Percentiles rank a stretch among this genome's conserved stretches.
These are phyloP conservation scores for Dendrocincla tyrannina DNA, from an alignment of 2,797 vertebrate species.

Conservation along the genomic window DNA sequence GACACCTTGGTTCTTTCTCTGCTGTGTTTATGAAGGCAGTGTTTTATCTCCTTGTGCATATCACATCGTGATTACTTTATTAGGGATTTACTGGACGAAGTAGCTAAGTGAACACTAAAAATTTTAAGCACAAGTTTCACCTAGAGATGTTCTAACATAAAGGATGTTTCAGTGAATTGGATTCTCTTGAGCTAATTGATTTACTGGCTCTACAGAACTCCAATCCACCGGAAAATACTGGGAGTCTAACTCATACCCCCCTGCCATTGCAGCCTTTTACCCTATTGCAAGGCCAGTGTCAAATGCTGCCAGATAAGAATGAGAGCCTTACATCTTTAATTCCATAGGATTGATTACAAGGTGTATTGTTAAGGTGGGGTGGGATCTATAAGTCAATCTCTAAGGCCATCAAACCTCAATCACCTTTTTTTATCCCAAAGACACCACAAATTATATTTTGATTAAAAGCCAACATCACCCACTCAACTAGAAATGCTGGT, in stretches of 20 bases:
- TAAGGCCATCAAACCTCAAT: background rate
- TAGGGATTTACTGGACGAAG: background rate
- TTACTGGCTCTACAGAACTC: background rate
- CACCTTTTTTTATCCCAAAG: background rate
- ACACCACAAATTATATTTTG: background rate
- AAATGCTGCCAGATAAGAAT: background rate
- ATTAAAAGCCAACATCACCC: background rate
- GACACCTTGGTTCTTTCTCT: background rate
- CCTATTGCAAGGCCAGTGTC: background rate
- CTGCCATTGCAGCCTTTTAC: background rate
- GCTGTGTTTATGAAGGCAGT: background rate
- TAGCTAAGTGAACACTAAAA: background rate
- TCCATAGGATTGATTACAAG: background rate
- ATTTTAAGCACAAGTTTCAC: background rate
- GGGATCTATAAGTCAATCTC: background rate
- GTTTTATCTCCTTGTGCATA: background rate
- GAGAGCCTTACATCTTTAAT: background rate
- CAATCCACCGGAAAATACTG: background rate
- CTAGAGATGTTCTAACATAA: background rate
- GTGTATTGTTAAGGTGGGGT: background rate
- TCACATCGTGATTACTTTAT: background rate
- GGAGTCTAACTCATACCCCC: background rate
- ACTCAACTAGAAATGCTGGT: background rate
- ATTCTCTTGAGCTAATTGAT: background rate
- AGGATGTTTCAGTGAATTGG: background rate